Base-by-base conservation (phyloP, 64 coral and sea anemone genomes). In the Pocillopora damicornis region DNA sequence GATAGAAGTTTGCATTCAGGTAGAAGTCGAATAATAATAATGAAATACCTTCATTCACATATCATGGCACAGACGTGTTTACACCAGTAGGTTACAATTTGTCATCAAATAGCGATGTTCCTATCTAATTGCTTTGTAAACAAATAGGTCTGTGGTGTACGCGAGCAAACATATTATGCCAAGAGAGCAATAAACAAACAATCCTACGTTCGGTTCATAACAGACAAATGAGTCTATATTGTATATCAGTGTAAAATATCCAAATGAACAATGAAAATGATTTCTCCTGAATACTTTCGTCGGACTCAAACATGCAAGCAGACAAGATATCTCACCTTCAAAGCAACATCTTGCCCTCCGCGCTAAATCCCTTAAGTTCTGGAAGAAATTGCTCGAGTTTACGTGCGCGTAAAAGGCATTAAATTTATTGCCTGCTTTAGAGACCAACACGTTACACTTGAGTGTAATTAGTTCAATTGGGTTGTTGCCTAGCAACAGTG, bases 121-220 rank as follows among this genome's bases (percentile, higher is more conserved):
- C n/a, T 71, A 11, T 20, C 3, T 71, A 16, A 58, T 13, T 83
- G 35, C 51, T 1, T 13, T 72, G 65, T 85, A 85, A 71, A 85
- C 81, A 73, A 57, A 72, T 35, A 45, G 64, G 45, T 85, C 42
- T 73, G 17, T 23, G 67, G 22, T 13, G 1, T 85, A 15, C 22
- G 1, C 77, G 5, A 79, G 56, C 57, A 79, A 60, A 79, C 60
- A 77, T 61, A 61, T 26, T 60, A 79, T 0, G 18, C 77, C 77
- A 13, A 79, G 77, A 79, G 60, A 15, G 56, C 59, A 79, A 79
- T 16, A 57, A 79, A 60, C 58, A 58, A 57, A 60, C 57, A 79
- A 79, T 30, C 16, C 42, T 56, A 20, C 17, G 35, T 67, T 45
- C 1, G n/a, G 15, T 16, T 51, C 63, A 65, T 20, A 13, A 85